Conservation (phyloP, 2,797 vertebrate genomes). For the Carapus acus region DNA sequence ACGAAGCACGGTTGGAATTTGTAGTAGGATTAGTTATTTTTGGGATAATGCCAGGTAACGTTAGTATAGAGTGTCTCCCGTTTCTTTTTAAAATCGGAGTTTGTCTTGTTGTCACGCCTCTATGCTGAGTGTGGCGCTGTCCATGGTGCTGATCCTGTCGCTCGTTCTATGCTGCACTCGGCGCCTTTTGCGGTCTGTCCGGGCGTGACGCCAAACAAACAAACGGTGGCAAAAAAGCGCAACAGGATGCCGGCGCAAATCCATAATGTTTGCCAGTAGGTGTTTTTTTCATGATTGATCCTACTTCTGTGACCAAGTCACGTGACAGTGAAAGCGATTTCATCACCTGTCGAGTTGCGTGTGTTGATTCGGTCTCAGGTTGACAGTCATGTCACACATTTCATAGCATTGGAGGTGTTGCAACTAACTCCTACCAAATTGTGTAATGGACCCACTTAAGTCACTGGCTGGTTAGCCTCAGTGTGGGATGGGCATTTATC, state of each 20-base stretch:
- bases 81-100: too few relatives aligned
- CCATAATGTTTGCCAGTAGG: too few relatives aligned
- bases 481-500: constrained; percentile 36
- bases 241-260: constrained; percentile 2
- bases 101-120: constrained; percentile 11
- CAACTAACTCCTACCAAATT: constrained; percentile 28
- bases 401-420: constrained; percentile 8
- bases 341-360: constrained; percentile 31
- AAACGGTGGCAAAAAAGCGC: constrained; percentile 9
- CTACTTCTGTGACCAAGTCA: not conserved
- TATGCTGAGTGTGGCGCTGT: constrained; percentile 43
- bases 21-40: not conserved
- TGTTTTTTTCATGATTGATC: constrained; percentile 8
- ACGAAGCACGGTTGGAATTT: not conserved
- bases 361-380: constrained; percentile 1
- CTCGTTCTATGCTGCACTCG: constrained; percentile 13
- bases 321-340: constrained; percentile 5
- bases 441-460: constrained; percentile 23
- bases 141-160: constrained; percentile 60
- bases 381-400: too few relatives aligned
- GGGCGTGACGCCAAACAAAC: constrained; percentile 51
- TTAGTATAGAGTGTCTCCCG: too few relatives aligned
- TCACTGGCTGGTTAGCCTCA: constrained; percentile 21
- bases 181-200: constrained; percentile 26
- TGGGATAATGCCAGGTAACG: too few relatives aligned